phyloP scores from a whole-genome alignment of 2,888 invertebrate species.

The Cheilosia grossa region DNA sequence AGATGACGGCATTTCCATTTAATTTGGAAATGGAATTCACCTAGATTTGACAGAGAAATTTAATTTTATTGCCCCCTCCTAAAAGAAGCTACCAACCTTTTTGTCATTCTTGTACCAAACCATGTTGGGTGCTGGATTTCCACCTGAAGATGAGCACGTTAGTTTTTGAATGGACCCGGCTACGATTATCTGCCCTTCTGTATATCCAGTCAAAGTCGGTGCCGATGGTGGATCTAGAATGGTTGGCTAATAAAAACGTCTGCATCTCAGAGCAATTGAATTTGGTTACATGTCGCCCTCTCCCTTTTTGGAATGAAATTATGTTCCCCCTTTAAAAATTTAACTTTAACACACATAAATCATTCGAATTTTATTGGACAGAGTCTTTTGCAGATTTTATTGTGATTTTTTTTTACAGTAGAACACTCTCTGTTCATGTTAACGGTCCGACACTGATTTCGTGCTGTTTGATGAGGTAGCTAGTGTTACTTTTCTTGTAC shows the following conservation, averaged over 20 bases:
- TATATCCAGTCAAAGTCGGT: conserved; percentile 80
- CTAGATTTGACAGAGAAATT: neutral
- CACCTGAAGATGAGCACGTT: conserved; percentile 80
- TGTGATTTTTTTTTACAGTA: conserved; percentile 40
- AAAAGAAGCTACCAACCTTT: conserved; percentile 59
- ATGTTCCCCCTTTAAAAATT: neutral
- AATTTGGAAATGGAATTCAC: conserved; percentile 79
- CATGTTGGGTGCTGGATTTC: conserved; percentile 79
- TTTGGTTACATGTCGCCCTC: too few species aligned
- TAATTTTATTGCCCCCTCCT: neutral
- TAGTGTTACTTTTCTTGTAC: conserved; percentile 40
- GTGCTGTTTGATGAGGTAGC: conserved; percentile 53
- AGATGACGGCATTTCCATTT: conserved; percentile 79
- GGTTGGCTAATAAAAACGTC: neutral
- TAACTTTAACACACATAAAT: neutral
- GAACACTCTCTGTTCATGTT: conserved; percentile 47
- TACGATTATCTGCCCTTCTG: conserved; percentile 80
- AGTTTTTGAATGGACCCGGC: conserved; percentile 81
- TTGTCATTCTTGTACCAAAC: conserved; percentile 81
- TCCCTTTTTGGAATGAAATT: neutral
- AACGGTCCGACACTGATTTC: conserved; percentile 48
- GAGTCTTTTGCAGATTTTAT: conserved; percentile 36
- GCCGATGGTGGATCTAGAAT: conserved; percentile 80
- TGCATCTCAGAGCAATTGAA: too few species aligned
- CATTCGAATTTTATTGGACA: neutral